phyloP scores from a whole-genome alignment of 2,888 invertebrate species.

The Girardia tigrina region DNA sequence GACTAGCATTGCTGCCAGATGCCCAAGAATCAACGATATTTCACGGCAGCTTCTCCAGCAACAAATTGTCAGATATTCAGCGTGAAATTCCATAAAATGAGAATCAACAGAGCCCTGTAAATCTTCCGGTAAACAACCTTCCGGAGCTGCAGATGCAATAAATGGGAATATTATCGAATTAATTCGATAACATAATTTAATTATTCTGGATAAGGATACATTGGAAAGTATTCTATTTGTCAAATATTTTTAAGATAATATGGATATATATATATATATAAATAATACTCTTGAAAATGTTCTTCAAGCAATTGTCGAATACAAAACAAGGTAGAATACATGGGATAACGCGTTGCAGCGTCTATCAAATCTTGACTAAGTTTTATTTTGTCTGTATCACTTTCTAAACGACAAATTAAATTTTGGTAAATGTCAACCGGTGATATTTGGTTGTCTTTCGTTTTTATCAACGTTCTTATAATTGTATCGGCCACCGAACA shows the following conservation, averaged over 20 bases:
- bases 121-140: neutral
- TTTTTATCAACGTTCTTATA: neutral
- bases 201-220: neutral
- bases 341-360: neutral
- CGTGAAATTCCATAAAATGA: neutral
- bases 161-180: neutral
- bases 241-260: neutral
- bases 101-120: neutral
- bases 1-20: neutral
- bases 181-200: neutral
- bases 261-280: neutral
- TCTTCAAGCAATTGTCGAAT: neutral
- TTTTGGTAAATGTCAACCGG: neutral
- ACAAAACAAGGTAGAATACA: neutral
- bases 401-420: neutral
- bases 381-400: neutral
- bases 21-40: neutral
- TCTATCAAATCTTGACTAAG: neutral
- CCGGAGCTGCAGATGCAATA: neutral
- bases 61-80: slow-evolving; percentile 25
- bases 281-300: neutral
- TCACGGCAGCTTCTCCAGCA: slow-evolving; percentile 14
- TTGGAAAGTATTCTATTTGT: neutral
- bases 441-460: neutral
- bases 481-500: neutral